phyloP scores from a whole-genome alignment of 2,888 invertebrate species.

The Catotricha subobsoleta region DNA sequence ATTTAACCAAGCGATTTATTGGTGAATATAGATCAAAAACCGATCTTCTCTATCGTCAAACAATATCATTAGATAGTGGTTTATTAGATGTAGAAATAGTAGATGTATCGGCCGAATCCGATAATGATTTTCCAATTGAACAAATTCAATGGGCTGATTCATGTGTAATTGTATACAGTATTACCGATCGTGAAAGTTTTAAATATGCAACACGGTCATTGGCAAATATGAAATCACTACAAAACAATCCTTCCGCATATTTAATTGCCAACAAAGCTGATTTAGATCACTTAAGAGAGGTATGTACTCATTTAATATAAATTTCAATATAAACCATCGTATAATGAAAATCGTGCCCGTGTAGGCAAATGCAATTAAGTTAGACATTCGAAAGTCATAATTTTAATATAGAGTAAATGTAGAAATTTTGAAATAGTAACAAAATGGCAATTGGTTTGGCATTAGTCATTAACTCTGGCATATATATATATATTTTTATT shows the following conservation, averaged over 20 bases:
- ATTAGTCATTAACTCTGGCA: too few species aligned
- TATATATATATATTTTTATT: too few species aligned
- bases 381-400: too few species aligned
- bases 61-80: slow-evolving; percentile 46
- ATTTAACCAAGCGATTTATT: slow-evolving; percentile 57
- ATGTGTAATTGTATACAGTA: slow-evolving; percentile 57
- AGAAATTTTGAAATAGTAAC: too few species aligned
- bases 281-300: slow-evolving; percentile 58
- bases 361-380: background rate
- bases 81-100: slow-evolving; percentile 60
- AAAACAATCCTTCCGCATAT: slow-evolving; percentile 36
- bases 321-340: background rate
- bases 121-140: slow-evolving; percentile 38
- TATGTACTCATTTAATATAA: slow-evolving; percentile 22
- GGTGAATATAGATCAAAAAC: slow-evolving; percentile 68
- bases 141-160: slow-evolving; percentile 65
- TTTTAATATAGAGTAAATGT: too few species aligned
- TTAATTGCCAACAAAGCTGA: slow-evolving; percentile 65
- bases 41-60: slow-evolving; percentile 62
- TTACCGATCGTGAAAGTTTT: slow-evolving; percentile 52
- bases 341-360: background rate
- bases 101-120: slow-evolving; percentile 55
- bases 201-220: slow-evolving; percentile 47
- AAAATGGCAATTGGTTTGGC: too few species aligned
- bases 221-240: slow-evolving; percentile 36